Evolutionary conservation across 2,888 invertebrate genomes (phyloP).

Genomic region (Zygothrica quintamaculata): DNA sequence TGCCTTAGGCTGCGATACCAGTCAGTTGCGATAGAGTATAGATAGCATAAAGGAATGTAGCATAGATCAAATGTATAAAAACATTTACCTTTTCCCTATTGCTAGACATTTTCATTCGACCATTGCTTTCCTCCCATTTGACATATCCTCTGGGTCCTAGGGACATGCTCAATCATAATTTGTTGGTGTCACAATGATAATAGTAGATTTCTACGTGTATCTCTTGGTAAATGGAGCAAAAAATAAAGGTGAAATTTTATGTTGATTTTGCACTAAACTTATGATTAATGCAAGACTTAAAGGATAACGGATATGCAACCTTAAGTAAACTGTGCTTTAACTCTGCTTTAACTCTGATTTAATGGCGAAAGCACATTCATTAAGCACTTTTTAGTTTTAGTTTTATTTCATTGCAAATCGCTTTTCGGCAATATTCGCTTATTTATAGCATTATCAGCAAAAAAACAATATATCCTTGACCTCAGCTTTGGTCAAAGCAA

Average conservation of each 20-base stretch:
- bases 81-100: conserved; percentile 29
- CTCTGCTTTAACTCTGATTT: no score
- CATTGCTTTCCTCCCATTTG: conserved; percentile 25
- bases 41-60: no score
- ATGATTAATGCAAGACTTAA: conserved; percentile 7
- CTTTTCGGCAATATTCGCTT: conserved; percentile 44
- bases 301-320: no score
- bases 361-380: no score
- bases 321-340: no score
- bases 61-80: conserved; percentile 2
- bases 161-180: conserved; percentile 78
- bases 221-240: conserved; percentile 8
- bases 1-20: neutral
- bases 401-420: conserved; percentile 30
- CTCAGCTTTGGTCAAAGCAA: conserved; percentile 41
- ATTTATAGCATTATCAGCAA: conserved; percentile 33
- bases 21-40: no score
- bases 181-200: conserved; percentile 81
- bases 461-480: conserved; percentile 69
- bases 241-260: conserved; percentile 68
- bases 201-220: conserved; percentile 74
- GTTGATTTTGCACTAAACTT: no score
- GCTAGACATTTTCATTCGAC: no score
- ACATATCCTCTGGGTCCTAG: conserved; percentile 38
- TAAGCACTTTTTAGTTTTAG: no score